Conservation (phyloP, 1,140 invertebrate species). For the Sitodiplosis mosellana region DNA sequence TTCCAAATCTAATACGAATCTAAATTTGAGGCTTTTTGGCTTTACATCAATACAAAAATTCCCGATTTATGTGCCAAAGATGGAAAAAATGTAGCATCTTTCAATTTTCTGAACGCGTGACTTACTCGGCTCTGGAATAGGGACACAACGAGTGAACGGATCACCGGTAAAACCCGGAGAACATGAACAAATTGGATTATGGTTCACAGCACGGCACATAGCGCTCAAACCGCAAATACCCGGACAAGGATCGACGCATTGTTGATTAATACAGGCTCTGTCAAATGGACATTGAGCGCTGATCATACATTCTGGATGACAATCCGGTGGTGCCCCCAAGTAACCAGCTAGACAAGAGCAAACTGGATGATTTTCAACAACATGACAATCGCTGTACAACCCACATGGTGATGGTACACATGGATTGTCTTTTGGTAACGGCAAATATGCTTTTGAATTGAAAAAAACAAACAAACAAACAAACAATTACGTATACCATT, state of each 20-base stretch:
- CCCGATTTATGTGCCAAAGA: too few species aligned
- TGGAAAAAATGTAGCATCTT: conserved; percentile 24
- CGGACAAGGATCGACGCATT: conserved; percentile 59
- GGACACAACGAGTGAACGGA: conserved; percentile 37
- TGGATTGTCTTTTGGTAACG: conserved; percentile 31
- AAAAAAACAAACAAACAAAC: conserved; percentile 17
- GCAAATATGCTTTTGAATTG: conserved; percentile 6
- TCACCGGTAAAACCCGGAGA: conserved; percentile 53
- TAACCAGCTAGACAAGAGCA: conserved; percentile 65
- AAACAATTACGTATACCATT: too few species aligned
- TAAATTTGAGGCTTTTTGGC: too few species aligned
- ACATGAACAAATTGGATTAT: conserved; percentile 66
- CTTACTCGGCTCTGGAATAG: conserved; percentile 13
- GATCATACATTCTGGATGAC: conserved; percentile 61
- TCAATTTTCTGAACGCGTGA: conserved; percentile 25
- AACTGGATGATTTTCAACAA: conserved; percentile 49
- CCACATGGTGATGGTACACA: conserved; percentile 68
- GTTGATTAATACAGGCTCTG: conserved; percentile 56
- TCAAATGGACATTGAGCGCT: conserved; percentile 64
- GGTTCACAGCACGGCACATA: conserved; percentile 62
- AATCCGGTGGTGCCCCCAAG: conserved; percentile 57
- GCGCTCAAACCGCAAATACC: conserved; percentile 71
- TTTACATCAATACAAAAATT: too few species aligned
- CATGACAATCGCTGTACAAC: conserved; percentile 57
- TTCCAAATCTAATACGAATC: too few species aligned